Percentiles rank a stretch among this genome's conserved stretches.
Evolutionary conservation across 2,113 vertebrate species (phyloP).

Genomic region (Nerophis lumbriciformis): DNA sequence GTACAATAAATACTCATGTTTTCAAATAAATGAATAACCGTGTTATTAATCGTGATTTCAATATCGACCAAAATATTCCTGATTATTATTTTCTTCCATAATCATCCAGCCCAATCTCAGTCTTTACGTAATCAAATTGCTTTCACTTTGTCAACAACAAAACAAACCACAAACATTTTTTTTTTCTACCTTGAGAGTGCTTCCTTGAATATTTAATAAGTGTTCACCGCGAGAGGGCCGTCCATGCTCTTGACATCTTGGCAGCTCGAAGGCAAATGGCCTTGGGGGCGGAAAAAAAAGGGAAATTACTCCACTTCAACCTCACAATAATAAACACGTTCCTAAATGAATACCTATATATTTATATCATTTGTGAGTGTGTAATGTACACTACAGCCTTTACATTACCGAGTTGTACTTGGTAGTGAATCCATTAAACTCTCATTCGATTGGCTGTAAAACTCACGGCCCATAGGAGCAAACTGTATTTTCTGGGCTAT

Average conservation of each 20-base stretch:
- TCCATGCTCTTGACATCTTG: slow-evolving; percentile 72
- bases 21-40: no score
- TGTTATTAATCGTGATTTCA: no score
- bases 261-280: slow-evolving; percentile 82
- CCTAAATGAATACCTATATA: neutral
- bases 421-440: neutral
- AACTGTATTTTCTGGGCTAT: no score
- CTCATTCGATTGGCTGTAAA: no score
- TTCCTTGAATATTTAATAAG: slow-evolving; percentile 81
- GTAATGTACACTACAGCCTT: neutral
- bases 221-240: slow-evolving; percentile 76
- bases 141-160: neutral
- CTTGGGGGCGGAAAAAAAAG: slow-evolving; percentile 59
- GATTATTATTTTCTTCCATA: no score
- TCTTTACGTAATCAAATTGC: neutral
- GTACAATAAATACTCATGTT: no score
- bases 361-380: neutral
- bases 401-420: neutral
- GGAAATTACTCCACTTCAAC: neutral
- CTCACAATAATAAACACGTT: neutral
- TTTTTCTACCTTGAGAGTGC: slow-evolving; percentile 76
- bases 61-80: no score
- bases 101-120: no score
- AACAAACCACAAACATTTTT: neutral
- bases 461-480: no score